Base-by-base conservation (phyloP, 2,888 invertebrate genomes). In the Xestia c-nigrum region DNA sequence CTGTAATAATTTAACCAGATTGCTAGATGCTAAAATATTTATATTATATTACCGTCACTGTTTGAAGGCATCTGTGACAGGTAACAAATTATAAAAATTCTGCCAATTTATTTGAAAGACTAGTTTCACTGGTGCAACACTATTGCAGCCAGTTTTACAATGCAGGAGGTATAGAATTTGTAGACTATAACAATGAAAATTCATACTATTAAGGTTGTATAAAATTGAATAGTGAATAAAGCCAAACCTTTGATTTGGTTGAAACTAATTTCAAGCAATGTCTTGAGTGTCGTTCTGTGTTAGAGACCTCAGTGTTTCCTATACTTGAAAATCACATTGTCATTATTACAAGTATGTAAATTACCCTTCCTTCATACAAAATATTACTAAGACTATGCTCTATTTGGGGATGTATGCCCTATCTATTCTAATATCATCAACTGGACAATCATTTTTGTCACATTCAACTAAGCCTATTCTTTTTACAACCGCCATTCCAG, bases 381-480 rank as follows among this genome's bases (percentile, higher is more conserved):
- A 71, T 38, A 55, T 38, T 50, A 31, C 24, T 43, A 63, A 5
- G 2, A 59, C 31, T 7, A 38, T 71, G 4, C 57, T 64, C 63
- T 90, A 94, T 87, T 95, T 95, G 9, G 94, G 94, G 80, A 96
- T 93, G 85, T 92, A 94, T 16, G 95, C 94, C 86, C 89, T 91
- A 80, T 98, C 95, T 91, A 99, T 98, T 93, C 98, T 97, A 0
- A 99, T 97, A 92, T 98, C 98, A 94, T 99, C 99, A 14, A 98
- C 98, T 0, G 99, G 99, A 87, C 98, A 97, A 94, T 99, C 99
- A 94, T 98, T 98, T 93, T 98, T 98, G 93, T 99, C 99, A 63
- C 99, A 99, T 93, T 99, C 99, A 4, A 99, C 99, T 91, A 99
- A 97, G 14, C 99, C 99, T 89, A 99, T 98, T 90, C 99, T 97